Percentiles rank a stretch among this genome's conserved stretches.
Evolutionary conservation across 2,797 vertebrate genomes (phyloP).

Genomic region (Sebastes paucispinis): DNA sequence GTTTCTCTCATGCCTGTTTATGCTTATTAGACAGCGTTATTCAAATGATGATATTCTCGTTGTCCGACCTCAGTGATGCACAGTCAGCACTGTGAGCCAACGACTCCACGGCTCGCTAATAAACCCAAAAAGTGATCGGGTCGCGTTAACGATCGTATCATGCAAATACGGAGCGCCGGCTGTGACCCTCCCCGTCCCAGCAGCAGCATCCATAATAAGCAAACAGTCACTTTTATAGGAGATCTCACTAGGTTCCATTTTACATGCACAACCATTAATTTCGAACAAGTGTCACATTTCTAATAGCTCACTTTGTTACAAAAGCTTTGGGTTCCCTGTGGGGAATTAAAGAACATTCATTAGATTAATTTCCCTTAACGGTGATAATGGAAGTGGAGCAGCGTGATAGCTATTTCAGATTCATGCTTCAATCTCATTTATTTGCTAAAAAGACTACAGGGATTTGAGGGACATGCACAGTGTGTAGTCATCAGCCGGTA

Average conservation of each 20-base stretch:
- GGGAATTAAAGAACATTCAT: conserved; percentile 75
- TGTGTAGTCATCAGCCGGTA: conserved; percentile 41
- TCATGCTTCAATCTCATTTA: conserved; percentile 66
- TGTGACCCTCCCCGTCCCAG: neutral
- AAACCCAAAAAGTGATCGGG: conserved; percentile 9
- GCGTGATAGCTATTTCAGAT: conserved; percentile 69
- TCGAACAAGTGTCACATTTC: conserved; percentile 60
- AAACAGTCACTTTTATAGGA: conserved; percentile 37
- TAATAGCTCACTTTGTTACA: conserved; percentile 52
- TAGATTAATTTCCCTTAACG: conserved; percentile 74
- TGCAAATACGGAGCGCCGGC: conserved; percentile 33
- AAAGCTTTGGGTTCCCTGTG: conserved; percentile 44
- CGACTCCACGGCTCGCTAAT: neutral
- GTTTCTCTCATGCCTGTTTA: conserved; percentile 8
- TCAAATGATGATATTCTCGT: conserved; percentile 14
- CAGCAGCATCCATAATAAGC: conserved; percentile 35
- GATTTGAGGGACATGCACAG: conserved; percentile 53
- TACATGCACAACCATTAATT: conserved; percentile 50
- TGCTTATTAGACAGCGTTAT: conserved; percentile 1
- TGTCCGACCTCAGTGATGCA: conserved; percentile 11
- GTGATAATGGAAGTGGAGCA: conserved; percentile 72
- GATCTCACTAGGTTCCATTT: conserved; percentile 29
- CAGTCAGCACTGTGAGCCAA: conserved; percentile 43
- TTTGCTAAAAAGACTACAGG: conserved; percentile 64
- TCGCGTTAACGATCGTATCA: conserved; percentile 32